A percentile compares a stretch with the other conserved stretches of the same genome.
Evolutionary conservation across 30 jellyfish, hydroid and myxozoan species (phyloP).

Genomic region (Turritopsis dohrnii): DNA sequence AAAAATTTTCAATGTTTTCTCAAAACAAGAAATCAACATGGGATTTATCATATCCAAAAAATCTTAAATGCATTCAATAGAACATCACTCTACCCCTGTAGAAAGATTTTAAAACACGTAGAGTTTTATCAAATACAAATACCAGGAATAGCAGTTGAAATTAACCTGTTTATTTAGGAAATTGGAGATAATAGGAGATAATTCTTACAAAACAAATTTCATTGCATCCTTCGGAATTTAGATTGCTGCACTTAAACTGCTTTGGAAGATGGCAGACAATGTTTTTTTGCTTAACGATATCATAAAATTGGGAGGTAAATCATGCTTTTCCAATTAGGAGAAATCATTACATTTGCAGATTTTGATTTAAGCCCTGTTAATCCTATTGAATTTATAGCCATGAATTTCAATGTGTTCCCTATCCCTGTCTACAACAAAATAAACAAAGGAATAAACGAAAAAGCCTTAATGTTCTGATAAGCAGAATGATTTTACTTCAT

Average conservation of each 20-base stretch:
- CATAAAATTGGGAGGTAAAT: not conserved
- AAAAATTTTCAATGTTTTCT: too few species aligned
- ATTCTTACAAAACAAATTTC: not conserved
- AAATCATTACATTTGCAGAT: too few species aligned
- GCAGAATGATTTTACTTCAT: not conserved
- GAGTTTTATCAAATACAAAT: not conserved
- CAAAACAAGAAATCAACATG: not conserved
- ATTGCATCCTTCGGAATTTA: not conserved
- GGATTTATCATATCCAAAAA: not conserved
- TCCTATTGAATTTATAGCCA: too few species aligned
- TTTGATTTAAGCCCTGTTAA: too few species aligned
- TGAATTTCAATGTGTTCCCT: too few species aligned
- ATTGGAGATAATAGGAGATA: not conserved
- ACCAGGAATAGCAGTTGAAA: not conserved
- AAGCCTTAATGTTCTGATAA: not conserved
- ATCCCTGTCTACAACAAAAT: too few species aligned
- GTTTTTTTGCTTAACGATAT: not conserved
- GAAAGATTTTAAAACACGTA: too few species aligned
- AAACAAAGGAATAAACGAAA: not conserved
- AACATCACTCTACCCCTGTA: too few species aligned
- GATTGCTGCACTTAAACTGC: not conserved
- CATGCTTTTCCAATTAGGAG: not conserved
- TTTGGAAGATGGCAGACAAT: not conserved
- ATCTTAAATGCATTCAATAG: not conserved
- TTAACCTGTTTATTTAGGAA: not conserved